Evolutionary conservation across 2,888 invertebrate species (phyloP), one percentile per base, ranked within the genome.

Genomic region (Eupeodes luniger): DNA sequence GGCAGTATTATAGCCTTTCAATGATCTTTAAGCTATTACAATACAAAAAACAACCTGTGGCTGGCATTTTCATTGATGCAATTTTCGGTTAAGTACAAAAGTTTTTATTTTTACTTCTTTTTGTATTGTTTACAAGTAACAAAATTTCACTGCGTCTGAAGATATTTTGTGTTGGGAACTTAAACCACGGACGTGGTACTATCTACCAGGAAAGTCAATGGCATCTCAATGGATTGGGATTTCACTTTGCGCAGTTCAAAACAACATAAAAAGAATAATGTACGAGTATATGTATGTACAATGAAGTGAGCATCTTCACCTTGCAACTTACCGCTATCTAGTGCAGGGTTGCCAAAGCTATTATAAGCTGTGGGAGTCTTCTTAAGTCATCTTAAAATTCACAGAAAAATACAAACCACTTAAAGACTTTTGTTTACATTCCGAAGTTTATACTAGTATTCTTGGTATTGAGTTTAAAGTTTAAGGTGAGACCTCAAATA

Each of bases 161-260:
- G 27, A 11, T 59, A 44, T 44, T 62, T 51, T 61, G 75, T 36
- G 34, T 70, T 85, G 80, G 66, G 64, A 85, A 80, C 64, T 47
- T 47, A 19, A 51, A 53, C 53, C 62, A 55, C 44, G 27, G 55
- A 69, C 47, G 55, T 9, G 19, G 40, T 11, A 0, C 0, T 11
- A 10, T 5, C 11, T 0, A 19, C 55, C n/a, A 62, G 55, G 64
- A 85, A 72, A 81, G 85, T 85, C 85, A 85, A 85, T 85, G 85
- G 85, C 85, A 85, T 80, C 75, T 85, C 85, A 81, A 64, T 72
- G 76, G 51, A 76, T 81, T 84, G 69, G 75, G 84, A 84, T 84
- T 85, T 85, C 85, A 85, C 85, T 85, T 85, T 85, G 64, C 55
- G 70, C 49, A 44, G 55, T 47, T 55, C 27, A 66, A 55, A 62